phyloP scores from a whole-genome alignment of 2,797 vertebrate species.

The Acanthopagrus latus region DNA sequence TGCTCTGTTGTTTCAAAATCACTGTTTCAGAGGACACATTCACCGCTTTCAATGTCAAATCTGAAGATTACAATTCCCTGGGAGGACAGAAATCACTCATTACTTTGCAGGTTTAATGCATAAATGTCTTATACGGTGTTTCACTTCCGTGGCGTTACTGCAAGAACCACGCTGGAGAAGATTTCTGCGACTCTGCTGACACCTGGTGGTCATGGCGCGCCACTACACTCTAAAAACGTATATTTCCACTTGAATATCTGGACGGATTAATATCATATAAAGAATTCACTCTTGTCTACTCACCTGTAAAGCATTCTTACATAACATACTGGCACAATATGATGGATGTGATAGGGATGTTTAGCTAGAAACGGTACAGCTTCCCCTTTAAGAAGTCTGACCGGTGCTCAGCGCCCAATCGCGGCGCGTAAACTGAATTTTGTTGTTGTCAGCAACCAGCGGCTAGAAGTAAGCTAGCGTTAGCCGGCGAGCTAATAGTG shows the following conservation, averaged over 20 bases:
- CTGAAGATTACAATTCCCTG: no score
- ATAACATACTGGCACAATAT: fast-evolving
- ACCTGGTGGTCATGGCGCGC: slow-evolving; percentile 2
- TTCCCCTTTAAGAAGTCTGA: slow-evolving; percentile 74
- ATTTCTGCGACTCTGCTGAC: slow-evolving; percentile 39
- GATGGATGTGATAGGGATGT: fast-evolving
- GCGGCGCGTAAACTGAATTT: slow-evolving; percentile 85
- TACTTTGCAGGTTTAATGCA: no score
- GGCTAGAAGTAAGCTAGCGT: slow-evolving; percentile 42
- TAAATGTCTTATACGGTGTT: no score
- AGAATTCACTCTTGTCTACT: fast-evolving
- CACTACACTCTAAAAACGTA: slow-evolving; percentile 18
- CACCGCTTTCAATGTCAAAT: no score
- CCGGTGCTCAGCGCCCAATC: slow-evolving; percentile 63
- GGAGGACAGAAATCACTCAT: no score
- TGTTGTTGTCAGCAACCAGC: slow-evolving; percentile 71
- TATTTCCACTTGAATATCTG: not conserved
- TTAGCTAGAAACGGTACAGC: not conserved
- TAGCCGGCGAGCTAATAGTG: slow-evolving; percentile 14
- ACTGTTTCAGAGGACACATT: no score
- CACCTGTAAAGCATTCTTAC: fast-evolving
- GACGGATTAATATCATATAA: fast-evolving
- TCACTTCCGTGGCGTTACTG: no score
- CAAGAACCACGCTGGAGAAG: not conserved
- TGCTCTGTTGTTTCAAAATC: no score